Base-by-base conservation (phyloP, 1,140 invertebrate genomes). In the Dendrolimus punctatus region DNA sequence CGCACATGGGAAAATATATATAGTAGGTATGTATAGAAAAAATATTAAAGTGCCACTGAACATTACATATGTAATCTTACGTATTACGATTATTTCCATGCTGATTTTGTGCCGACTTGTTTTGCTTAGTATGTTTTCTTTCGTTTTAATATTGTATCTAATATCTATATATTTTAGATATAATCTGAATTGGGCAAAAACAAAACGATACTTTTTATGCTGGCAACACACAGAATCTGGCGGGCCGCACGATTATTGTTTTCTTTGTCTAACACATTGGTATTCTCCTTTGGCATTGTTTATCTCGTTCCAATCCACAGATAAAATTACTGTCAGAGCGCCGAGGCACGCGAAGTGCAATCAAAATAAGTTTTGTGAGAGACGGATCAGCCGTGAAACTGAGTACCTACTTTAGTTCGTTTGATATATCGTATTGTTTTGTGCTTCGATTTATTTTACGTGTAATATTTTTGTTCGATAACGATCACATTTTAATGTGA, bases 281-380 rank as follows among this genome's bases (percentile, higher is more conserved):
- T 44, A 23, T 56, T 45, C 7, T 40, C 44, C 7, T 37, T 6
- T 48, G 6, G 8, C 4, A n/a, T 51, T 38, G 10, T 51, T 54
- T 59, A 43, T 79, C 70, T 68, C 66, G 64, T 10, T 61, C 65
- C 54, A 44, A 45, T 40, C 49, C 44, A 54, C 48, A 55, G 58
- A 60, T 60, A 62, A 58, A 55, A 53, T 59, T 60, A 49, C 60
- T 52, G 46, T 39, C 46, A 49, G 49, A 52, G 41, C 58, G 55
- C 41, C 53, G 23, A 23, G 23, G 3, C 23, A 23, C 23, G 45
- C 36, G 51, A 53, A 55, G 45, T 56, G 64, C 62, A 72, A 73
- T 71, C 76, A 77, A 80, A 76, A 75, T 78, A 79, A 72, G 73
- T 76, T 23, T 23, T 69, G 60, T 58, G 69, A 73, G 69, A 72